Evolutionary conservation across 2,888 invertebrate genomes (phyloP).

Genomic region (Harpalus rufipes): DNA sequence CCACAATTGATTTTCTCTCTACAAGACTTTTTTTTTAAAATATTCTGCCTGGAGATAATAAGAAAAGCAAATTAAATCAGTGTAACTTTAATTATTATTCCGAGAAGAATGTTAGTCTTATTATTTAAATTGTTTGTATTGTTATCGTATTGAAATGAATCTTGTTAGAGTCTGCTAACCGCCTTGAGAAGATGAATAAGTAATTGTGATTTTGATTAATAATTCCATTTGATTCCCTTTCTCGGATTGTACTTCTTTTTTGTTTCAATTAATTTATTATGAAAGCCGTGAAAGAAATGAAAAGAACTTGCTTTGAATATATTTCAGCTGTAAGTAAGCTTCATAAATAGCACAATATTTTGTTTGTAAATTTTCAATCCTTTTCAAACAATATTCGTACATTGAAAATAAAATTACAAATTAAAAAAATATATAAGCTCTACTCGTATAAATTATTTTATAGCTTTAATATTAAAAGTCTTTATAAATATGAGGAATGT

Average conservation of each 20-base stretch:
- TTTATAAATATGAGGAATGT: no score
- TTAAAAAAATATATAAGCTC: no score
- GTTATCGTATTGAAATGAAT: constrained; percentile 44
- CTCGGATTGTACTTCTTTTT: constrained; percentile 27
- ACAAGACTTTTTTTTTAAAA: no score
- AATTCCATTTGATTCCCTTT: constrained; percentile 20
- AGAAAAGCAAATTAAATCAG: constrained; percentile 1
- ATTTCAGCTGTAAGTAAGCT: neutral
- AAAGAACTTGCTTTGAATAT: neutral
- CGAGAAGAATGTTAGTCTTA: neutral
- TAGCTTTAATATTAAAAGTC: no score
- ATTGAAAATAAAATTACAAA: no score
- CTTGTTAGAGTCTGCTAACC: constrained; percentile 26
- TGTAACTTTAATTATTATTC: constrained; percentile 28
- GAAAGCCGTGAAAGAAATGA: neutral
- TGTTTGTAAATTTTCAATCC: neutral
- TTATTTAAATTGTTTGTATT: constrained; percentile 46
- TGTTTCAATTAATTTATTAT: constrained; percentile 25
- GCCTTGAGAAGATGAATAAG: constrained; percentile 17
- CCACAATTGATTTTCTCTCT: no score
- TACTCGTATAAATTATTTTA: no score
- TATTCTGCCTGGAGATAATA: neutral
- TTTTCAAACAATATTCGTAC: neutral
- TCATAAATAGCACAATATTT: neutral
- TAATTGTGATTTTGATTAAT: constrained; percentile 46